These are phyloP conservation scores for Andrena hattorfiana DNA, from an alignment of 2,888 invertebrate genomes.

Conservation along the genomic window DNA sequence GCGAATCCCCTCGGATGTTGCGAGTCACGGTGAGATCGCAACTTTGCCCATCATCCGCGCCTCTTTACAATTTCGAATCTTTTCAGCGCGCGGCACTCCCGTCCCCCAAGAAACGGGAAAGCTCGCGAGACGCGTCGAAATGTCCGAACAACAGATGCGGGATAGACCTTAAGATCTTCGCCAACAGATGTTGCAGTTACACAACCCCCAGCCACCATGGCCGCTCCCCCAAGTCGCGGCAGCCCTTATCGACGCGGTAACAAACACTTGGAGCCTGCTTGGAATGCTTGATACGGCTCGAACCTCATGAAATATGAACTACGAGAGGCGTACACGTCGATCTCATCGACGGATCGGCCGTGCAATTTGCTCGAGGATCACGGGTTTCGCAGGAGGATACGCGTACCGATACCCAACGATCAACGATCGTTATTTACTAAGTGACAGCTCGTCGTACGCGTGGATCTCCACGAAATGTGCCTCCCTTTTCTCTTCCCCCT, in stretches of 20 bases:
- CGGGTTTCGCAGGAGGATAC: not conserved
- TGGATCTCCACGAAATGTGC: too few species aligned
- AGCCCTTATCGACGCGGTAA: slow-evolving; percentile 73
- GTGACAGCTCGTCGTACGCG: not conserved
- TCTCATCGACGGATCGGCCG: slow-evolving; percentile 37
- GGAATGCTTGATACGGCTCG: slow-evolving; percentile 70
- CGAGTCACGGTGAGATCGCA: slow-evolving; percentile 62
- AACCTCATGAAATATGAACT: slow-evolving; percentile 82
- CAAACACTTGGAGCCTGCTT: slow-evolving; percentile 79
- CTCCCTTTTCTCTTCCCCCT: too few species aligned
- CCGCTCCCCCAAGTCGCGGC: slow-evolving; percentile 34
- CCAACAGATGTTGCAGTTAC: slow-evolving; percentile 77
- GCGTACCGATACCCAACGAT: slow-evolving; percentile 25
- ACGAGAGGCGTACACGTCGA: slow-evolving; percentile 56
- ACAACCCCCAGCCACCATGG: slow-evolving; percentile 47
- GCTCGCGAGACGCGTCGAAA: slow-evolving; percentile 63
- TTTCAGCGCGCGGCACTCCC: slow-evolving; percentile 18
- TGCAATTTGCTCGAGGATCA: slow-evolving; percentile 67
- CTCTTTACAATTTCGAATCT: slow-evolving; percentile 43
- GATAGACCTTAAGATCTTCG: slow-evolving; percentile 67
- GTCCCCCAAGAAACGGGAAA: slow-evolving; percentile 5
- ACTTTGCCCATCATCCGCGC: slow-evolving; percentile 29
- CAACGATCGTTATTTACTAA: slow-evolving; percentile 1
- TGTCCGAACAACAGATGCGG: slow-evolving; percentile 64
- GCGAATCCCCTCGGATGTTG: slow-evolving; percentile 1